Conservation (phyloP, 2,888 invertebrate genomes). For the Esperia sulphurella region DNA sequence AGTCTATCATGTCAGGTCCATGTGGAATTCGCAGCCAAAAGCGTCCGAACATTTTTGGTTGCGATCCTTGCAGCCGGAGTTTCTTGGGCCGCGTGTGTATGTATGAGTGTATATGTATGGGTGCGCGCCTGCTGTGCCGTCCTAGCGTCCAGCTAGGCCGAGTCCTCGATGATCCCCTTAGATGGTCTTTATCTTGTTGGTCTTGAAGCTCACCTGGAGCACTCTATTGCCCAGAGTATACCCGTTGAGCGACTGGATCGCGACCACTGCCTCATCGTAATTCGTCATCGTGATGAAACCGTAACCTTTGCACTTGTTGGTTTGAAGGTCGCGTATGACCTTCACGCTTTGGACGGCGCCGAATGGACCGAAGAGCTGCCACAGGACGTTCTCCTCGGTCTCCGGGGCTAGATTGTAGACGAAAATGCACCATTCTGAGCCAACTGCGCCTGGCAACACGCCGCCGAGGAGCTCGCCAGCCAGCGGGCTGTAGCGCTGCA, state of each 20-base stretch:
- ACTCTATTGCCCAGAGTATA: constrained; percentile 94
- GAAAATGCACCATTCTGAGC: constrained; percentile 94
- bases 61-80: constrained; percentile 8
- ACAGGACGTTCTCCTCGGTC: constrained; percentile 96
- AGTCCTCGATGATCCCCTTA: constrained; percentile 68
- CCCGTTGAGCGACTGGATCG: constrained; percentile 94
- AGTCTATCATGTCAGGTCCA: constrained; percentile 25
- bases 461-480: constrained; percentile 90
- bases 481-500: constrained; percentile 91
- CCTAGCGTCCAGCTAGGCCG: constrained; percentile 71
- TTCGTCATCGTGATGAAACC: constrained; percentile 97
- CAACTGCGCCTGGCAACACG: constrained; percentile 86
- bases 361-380: constrained; percentile 97
- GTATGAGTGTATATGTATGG: constrained; percentile 52
- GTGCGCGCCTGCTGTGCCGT: constrained; percentile 77
- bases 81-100: constrained; percentile 10
- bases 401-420: constrained; percentile 97
- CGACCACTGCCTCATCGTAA: constrained; percentile 95
- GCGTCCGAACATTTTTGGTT: constrained; percentile 17
- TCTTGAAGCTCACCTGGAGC: constrained; percentile 96
- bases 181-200: constrained; percentile 87
- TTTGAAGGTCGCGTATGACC: constrained; percentile 94
- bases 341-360: constrained; percentile 96
- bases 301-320: constrained; percentile 96
- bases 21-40: constrained; percentile 21